Evolutionary conservation across 2,888 invertebrate species (phyloP), one percentile per base, ranked within the genome.

Genomic region (Zygogramma bicolorata): DNA sequence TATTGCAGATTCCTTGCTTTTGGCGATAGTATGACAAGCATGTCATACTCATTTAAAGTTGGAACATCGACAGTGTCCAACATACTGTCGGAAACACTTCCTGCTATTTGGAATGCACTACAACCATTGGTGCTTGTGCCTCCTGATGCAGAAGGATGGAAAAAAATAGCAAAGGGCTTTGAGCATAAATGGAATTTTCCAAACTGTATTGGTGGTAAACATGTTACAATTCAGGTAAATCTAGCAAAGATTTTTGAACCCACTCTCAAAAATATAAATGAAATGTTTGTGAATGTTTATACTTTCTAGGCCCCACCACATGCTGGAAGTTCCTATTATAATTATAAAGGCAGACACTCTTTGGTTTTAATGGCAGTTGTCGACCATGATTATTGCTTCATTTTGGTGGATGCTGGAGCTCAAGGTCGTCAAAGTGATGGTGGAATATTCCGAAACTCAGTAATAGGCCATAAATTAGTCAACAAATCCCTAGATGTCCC

Each of bases 271-370:
- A 40, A 40, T 40, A 40, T 40, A 40, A 3, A 40, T 40, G 3
- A 40, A 40, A 65, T 63, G 10, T 13, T 63, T 63, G n/a, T 25
- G 10, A 63, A 40, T 42, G 27, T 42, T 20, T 27, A 42, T 40
- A 49, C 27, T 49, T 65, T 65, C 22, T 65, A 65, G 65, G 38
- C 65, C 13, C 65, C 65, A 15, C 65, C 65, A 31, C 65, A 65
- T 65, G 5, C 65, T 20, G 65, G 65, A 65, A 65, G 57, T 46
- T 38, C 53, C 1, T 57, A 34, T 49, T 65, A 57, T 22, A 40
- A 40, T 40, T 40, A 40, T 40, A n/a, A 40, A 40, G 40, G 40
- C n/a, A 40, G 40, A 13, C 40, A 40, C n/a, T 40, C 40, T 40
- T 13, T 40, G 40, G 40, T 40, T 40, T 3, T 40, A 10, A 40